Evolutionary conservation across 2,888 invertebrate species (phyloP).

Genomic region (Sphecodes monilicornis): DNA sequence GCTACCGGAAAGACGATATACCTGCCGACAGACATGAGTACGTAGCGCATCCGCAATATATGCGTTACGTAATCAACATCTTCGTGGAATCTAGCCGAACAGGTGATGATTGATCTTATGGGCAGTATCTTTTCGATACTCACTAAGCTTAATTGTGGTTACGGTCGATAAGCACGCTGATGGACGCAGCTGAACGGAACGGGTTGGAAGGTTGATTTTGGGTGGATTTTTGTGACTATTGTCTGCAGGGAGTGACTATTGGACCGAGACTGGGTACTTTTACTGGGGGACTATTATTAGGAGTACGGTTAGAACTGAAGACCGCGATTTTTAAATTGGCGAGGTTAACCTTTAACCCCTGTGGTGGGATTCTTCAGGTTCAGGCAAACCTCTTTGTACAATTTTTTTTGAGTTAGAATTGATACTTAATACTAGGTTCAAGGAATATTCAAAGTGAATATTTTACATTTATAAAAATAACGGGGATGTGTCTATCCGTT

Average conservation of each 20-base stretch:
- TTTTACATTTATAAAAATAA: not conserved
- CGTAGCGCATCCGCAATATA: not conserved
- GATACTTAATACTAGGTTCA: not conserved
- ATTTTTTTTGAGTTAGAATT: not conserved
- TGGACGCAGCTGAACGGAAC: not conserved
- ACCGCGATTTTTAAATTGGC: not conserved
- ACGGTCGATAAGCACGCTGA: not conserved
- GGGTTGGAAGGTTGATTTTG: not conserved
- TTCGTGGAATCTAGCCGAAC: not conserved
- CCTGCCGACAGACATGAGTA: not conserved
- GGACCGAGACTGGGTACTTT: not conserved
- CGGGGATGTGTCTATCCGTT: not conserved
- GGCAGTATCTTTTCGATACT: not conserved
- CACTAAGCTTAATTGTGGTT: not conserved
- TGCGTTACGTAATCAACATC: constrained; percentile 2
- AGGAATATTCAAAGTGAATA: not conserved
- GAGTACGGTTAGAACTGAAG: not conserved
- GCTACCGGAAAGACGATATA: constrained; percentile 26
- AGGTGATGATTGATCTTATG: not conserved
- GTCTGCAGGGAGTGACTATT: not conserved
- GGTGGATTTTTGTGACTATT: not conserved
- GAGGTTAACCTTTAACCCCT: not conserved
- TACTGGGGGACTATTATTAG: not conserved
- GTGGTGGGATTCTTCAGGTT: not conserved
- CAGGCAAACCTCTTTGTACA: not conserved